Conservation (phyloP, 2,797 vertebrate species). For the Platyrinchus mystaceus region DNA sequence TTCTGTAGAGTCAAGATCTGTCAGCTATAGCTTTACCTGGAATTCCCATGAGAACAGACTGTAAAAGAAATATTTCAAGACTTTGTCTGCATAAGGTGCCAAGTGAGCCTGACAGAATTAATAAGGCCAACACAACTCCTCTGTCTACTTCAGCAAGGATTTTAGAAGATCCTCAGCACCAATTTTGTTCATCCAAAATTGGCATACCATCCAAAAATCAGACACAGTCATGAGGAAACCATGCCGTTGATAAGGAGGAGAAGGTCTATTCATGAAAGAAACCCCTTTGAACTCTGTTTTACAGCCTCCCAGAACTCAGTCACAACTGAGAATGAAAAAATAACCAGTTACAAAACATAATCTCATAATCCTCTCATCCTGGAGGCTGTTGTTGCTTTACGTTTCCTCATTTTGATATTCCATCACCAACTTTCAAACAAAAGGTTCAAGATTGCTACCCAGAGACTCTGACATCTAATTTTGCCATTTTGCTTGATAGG, state of each 20-base stretch:
- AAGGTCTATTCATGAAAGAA: neutral
- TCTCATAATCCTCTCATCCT: neutral
- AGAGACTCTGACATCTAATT: neutral
- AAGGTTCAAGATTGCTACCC: too few species aligned
- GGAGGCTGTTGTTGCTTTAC: neutral
- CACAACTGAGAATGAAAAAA: neutral
- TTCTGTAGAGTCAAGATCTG: neutral
- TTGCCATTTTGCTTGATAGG: neutral
- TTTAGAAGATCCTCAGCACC: neutral
- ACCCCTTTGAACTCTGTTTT: neutral
- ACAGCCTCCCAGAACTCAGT: neutral
- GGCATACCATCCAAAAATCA: neutral
- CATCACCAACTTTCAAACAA: neutral
- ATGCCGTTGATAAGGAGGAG: neutral
- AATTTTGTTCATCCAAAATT: neutral
- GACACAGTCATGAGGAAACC: neutral
- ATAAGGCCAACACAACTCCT: neutral
- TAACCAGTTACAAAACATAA: neutral
- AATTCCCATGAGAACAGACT: neutral
- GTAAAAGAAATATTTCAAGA: neutral
- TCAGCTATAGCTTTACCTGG: neutral
- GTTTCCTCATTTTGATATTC: neutral
- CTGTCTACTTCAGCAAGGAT: neutral
- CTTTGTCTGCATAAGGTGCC: neutral
- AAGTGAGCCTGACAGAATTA: neutral